Conservation (phyloP, 2,888 invertebrate species). For the Helleia helle region DNA sequence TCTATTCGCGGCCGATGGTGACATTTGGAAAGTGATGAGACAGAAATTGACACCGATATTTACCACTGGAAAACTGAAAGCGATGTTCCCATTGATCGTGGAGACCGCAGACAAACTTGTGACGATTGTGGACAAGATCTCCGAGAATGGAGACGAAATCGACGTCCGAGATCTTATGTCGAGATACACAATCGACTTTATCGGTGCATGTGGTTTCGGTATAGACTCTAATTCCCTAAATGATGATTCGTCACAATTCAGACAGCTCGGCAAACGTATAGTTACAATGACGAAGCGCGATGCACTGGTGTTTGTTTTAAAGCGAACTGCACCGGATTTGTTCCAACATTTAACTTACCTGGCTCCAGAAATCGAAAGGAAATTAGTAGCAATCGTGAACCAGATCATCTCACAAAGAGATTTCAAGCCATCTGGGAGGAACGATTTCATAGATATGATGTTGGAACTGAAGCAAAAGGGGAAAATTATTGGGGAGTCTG, state of each 20-base stretch:
- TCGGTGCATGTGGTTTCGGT: conserved; percentile 34
- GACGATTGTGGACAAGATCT: conserved; percentile 21
- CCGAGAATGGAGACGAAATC: conserved; percentile 21
- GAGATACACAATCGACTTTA: conserved; percentile 34
- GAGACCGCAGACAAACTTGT: conserved; percentile 27
- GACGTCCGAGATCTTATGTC: conserved; percentile 33
- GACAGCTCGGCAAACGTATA: conserved; percentile 22
- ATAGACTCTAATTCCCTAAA: conserved; percentile 30
- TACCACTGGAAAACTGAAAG: conserved; percentile 30
- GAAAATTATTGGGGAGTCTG: conserved; percentile 24
- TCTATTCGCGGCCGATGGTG: conserved; percentile 31
- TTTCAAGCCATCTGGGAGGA: conserved; percentile 27
- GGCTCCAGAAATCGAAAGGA: conserved; percentile 22
- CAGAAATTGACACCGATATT: conserved; percentile 34
- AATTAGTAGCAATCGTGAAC: conserved; percentile 24
- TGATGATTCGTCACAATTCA: conserved; percentile 28
- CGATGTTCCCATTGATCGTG: conserved; percentile 34
- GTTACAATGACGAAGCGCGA: conserved; percentile 22
- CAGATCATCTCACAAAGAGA: conserved; percentile 29
- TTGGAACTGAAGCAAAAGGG: conserved; percentile 33
- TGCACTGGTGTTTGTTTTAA: conserved; percentile 22
- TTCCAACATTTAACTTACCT: conserved; percentile 23
- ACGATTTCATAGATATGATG: conserved; percentile 38
- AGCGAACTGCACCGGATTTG: conserved; percentile 24
- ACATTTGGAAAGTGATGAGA: conserved; percentile 34